Percentiles rank a stretch among this genome's conserved stretches.
Conservation (phyloP, 2,888 invertebrate species). For the Drosophila emarginata region DNA sequence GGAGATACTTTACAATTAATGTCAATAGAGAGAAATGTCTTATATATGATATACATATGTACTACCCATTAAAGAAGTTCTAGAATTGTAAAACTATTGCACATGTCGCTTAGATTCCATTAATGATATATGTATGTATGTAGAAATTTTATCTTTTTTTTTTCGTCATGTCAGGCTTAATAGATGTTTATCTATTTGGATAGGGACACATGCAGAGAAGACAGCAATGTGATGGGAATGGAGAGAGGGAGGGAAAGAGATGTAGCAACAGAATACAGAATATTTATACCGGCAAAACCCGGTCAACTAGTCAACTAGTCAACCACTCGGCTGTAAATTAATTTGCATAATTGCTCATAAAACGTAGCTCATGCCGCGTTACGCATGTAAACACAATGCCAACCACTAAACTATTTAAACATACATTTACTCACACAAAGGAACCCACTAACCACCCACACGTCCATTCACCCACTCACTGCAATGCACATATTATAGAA, state of each 20-base stretch:
- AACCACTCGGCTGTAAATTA: slow-evolving; percentile 59
- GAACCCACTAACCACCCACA: neutral
- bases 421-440: slow-evolving; percentile 18
- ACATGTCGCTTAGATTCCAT: neutral
- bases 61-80: no score
- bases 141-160: no score
- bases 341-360: slow-evolving; percentile 76
- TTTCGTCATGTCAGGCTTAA: neutral
- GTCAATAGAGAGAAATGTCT: neutral
- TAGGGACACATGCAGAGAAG: neutral
- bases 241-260: neutral
- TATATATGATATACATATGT: no score
- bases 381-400: slow-evolving; percentile 50
- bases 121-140: neutral
- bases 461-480: slow-evolving; percentile 9
- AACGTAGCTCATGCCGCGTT: slow-evolving; percentile 60
- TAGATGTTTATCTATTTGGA: neutral
- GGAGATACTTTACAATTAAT: neutral
- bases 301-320: slow-evolving; percentile 46
- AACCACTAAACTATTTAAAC: slow-evolving; percentile 11
- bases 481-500: slow-evolving; percentile 16
- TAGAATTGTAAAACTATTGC: no score
- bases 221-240: neutral
- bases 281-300: neutral
- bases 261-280: neutral